phyloP scores from a whole-genome alignment of 2,888 invertebrate species.

The Hedya salicella region DNA sequence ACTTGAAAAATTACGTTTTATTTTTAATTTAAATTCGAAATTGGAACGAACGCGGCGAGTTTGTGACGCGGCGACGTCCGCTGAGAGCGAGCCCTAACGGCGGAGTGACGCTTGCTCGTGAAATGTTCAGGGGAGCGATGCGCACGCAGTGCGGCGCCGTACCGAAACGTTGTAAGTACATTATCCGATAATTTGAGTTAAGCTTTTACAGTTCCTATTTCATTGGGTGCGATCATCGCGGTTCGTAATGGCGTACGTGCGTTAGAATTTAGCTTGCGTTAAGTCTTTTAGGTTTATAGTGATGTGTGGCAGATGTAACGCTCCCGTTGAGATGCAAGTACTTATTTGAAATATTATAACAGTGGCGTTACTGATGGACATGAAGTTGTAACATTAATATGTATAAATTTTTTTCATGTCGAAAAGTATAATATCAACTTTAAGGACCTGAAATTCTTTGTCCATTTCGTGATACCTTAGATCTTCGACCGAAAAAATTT shows the following conservation, averaged over 20 bases:
- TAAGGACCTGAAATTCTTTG: too few relatives aligned
- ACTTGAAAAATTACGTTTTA: not conserved
- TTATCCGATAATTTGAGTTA: not conserved
- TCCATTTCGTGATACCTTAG: too few relatives aligned
- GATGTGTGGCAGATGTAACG: slow-evolving; percentile 20
- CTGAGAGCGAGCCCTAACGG: slow-evolving; percentile 66
- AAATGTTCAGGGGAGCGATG: slow-evolving; percentile 50
- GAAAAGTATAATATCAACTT: too few relatives aligned
- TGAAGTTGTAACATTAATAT: slow-evolving; percentile 7
- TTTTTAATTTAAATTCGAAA: slow-evolving; percentile 16
- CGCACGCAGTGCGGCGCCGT: slow-evolving; percentile 53
- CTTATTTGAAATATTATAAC: not conserved
- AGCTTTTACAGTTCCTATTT: not conserved
- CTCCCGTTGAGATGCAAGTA: slow-evolving; percentile 24
- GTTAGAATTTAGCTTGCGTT: not conserved
- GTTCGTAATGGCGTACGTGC: slow-evolving; percentile 8
- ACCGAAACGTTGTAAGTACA: slow-evolving; percentile 14
- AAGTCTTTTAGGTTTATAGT: not conserved
- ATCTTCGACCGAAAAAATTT: too few relatives aligned
- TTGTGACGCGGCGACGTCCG: slow-evolving; percentile 63
- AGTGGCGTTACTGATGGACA: slow-evolving; percentile 6
- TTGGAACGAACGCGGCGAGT: slow-evolving; percentile 31
- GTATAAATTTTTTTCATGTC: not conserved
- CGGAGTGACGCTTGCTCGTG: slow-evolving; percentile 63
- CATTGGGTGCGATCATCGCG: not conserved